A percentile compares a stretch with the other conserved stretches of the same genome.
These are phyloP conservation scores for Xiphophorus hellerii DNA, from an alignment of 2,113 vertebrate species.

Conservation along the genomic window DNA sequence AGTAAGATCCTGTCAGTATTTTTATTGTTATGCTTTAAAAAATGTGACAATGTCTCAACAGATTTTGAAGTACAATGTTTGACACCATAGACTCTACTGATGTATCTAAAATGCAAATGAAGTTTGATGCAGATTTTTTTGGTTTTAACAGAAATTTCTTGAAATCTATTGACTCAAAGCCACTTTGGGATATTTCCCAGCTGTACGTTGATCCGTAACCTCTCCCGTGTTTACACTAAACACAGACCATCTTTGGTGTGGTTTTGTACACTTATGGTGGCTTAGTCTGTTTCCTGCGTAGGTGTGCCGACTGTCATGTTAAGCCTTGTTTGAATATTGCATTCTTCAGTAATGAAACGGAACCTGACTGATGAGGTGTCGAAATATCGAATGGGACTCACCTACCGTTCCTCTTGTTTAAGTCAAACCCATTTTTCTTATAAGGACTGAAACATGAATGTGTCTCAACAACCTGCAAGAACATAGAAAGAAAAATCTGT, in stretches of 20 bases:
- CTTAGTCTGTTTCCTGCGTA: constrained; percentile 19
- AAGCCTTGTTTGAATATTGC: background rate
- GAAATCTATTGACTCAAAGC: constrained; percentile 3
- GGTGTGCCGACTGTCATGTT: constrained; percentile 18
- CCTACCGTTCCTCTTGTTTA: background rate
- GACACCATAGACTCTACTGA: constrained; percentile 16
- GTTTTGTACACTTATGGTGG: background rate
- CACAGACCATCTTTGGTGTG: constrained; percentile 19
- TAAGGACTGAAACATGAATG: background rate
- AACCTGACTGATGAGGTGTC: background rate
- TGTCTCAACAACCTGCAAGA: background rate
- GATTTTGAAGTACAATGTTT: constrained; percentile 37
- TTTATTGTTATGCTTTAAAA: constrained; percentile 2
- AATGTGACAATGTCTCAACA: constrained; percentile 46
- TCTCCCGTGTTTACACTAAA: constrained; percentile 43
- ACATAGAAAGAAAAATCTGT: constrained; percentile 17
- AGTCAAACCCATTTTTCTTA: background rate
- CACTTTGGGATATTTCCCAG: constrained; percentile 8
- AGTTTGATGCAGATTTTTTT: constrained; percentile 35
- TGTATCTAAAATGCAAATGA: constrained; percentile 61
- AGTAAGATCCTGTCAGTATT: constrained; percentile 47
- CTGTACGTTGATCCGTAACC: background rate
- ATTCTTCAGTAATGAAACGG: constrained; percentile 7
- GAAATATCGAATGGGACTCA: background rate
- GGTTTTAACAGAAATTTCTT: background rate